Evolutionary conservation across 2,113 vertebrate genomes (phyloP).

Genomic region (Cranoglanis bouderius): DNA sequence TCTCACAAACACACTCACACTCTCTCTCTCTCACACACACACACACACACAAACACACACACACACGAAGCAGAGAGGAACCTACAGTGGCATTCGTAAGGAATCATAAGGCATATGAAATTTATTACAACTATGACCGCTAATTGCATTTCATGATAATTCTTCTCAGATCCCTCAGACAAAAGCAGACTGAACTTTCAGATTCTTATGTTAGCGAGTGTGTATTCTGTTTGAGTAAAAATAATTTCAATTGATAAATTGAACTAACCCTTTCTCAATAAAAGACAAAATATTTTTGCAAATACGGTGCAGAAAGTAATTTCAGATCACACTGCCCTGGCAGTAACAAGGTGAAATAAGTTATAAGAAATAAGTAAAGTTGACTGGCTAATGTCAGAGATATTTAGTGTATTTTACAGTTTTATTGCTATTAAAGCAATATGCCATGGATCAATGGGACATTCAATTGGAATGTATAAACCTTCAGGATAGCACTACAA

Average conservation of each 20-base stretch:
- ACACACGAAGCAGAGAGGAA: background rate
- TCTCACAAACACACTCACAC: background rate
- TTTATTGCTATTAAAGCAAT: too few relatives aligned
- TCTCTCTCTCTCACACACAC: background rate
- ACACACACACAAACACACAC: background rate
- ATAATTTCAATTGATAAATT: background rate
- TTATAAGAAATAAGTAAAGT: too few relatives aligned
- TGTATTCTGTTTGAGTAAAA: background rate
- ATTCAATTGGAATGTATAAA: too few relatives aligned
- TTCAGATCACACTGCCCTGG: background rate
- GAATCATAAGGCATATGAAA: background rate
- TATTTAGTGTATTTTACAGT: too few relatives aligned
- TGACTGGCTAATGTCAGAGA: too few relatives aligned
- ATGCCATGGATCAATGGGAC: too few relatives aligned
- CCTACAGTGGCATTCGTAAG: background rate
- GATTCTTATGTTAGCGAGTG: background rate
- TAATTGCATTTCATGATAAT: constrained; percentile 3
- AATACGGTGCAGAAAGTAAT: background rate
- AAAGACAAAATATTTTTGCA: background rate
- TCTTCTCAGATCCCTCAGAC: background rate
- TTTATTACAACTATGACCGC: background rate
- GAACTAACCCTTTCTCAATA: background rate
- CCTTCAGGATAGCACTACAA: too few relatives aligned
- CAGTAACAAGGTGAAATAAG: background rate
- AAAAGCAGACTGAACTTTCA: background rate